These are phyloP conservation scores for Hippotragus niger DNA, from an alignment of 2,113 vertebrate genomes.

Conservation along the genomic window DNA sequence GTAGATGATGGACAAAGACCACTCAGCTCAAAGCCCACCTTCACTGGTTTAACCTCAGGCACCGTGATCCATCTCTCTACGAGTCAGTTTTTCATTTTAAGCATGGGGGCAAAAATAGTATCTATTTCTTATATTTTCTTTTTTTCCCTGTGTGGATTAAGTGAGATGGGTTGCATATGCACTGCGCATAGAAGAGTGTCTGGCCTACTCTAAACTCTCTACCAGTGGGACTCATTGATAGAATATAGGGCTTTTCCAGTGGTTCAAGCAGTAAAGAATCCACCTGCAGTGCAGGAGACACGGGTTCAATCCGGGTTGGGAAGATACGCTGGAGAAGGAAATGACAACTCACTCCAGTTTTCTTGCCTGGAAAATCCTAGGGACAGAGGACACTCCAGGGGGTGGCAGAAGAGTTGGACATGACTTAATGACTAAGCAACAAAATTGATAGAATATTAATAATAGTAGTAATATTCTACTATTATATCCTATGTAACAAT, in stretches of 20 bases:
- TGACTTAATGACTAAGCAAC: background rate
- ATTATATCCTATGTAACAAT: background rate
- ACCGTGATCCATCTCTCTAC: fast-evolving
- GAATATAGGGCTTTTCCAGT: background rate
- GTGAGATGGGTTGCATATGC: background rate
- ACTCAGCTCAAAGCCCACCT: background rate
- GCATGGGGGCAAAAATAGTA: background rate
- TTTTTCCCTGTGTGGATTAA: too few species aligned
- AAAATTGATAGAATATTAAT: background rate
- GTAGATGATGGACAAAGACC: fast-evolving
- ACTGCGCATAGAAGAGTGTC: fast-evolving
- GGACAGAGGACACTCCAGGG: background rate
- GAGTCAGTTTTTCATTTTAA: background rate
- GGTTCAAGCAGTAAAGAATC: background rate
- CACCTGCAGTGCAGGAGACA: background rate
- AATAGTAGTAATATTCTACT: background rate
- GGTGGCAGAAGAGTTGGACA: background rate
- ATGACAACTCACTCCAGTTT: background rate
- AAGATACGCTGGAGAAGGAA: background rate
- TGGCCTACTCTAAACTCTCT: fast-evolving
- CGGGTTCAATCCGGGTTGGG: fast-evolving
- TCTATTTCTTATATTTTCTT: background rate
- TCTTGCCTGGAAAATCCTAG: background rate
- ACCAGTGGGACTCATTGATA: background rate
- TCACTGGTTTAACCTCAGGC: fast-evolving